phyloP scores from a whole-genome alignment of 2,113 vertebrate species.

The Xenus cinereus region DNA sequence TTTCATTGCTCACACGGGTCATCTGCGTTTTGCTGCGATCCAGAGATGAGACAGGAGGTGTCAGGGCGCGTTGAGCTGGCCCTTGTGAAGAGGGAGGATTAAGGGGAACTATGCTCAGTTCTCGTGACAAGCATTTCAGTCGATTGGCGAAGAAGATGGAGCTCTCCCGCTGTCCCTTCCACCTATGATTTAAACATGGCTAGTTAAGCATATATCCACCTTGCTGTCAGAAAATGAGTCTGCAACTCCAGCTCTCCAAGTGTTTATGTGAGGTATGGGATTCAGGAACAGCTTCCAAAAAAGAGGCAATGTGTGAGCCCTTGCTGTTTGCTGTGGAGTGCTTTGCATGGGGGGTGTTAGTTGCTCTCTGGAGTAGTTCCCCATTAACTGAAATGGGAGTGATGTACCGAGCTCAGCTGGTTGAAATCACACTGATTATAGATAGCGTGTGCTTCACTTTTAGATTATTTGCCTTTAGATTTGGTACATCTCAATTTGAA shows the following conservation, averaged over 20 bases:
- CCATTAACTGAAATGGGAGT: not conserved
- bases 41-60: not conserved
- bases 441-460: not conserved
- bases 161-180: not conserved
- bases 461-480: not conserved
- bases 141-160: not conserved
- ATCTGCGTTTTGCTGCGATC: not conserved
- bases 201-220: not conserved
- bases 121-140: not conserved
- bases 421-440: not conserved
- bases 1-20: not conserved
- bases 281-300: not conserved
- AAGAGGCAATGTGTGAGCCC: not conserved
- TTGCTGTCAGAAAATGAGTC: not conserved
- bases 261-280: not conserved
- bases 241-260: not conserved
- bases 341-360: not conserved
- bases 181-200: not conserved
- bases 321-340: rapidly evolving
- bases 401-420: not conserved
- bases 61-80: not conserved
- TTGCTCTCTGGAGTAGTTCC: not conserved
- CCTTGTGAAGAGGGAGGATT: not conserved
- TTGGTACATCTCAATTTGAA: not conserved
- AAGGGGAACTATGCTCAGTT: not conserved